Percentiles rank a stretch among this genome's conserved stretches.
These are phyloP conservation scores for Podargus strigoides DNA, from an alignment of 2,797 vertebrate genomes.

Conservation along the genomic window DNA sequence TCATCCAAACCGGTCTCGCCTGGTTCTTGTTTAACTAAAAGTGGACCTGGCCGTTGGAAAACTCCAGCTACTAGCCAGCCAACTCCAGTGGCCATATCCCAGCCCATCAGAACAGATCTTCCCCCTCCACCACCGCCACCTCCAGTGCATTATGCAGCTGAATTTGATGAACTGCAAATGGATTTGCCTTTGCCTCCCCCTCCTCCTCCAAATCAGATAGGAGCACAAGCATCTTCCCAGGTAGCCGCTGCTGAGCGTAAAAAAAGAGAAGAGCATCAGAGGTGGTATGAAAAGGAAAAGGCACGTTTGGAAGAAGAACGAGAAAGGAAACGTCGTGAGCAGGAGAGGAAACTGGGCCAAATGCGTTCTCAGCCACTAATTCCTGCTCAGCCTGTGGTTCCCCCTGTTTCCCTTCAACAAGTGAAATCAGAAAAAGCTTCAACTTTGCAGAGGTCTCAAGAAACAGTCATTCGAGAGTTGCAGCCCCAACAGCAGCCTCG, in stretches of 20 bases:
- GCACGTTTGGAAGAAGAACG: slow-evolving; percentile 95
- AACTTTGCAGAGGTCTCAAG: slow-evolving; percentile 82
- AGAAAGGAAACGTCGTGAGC: slow-evolving; percentile 91
- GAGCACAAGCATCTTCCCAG: slow-evolving; percentile 68
- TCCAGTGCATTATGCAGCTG: slow-evolving; percentile 74
- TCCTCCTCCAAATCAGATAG: slow-evolving; percentile 70
- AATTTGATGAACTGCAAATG: slow-evolving; percentile 76
- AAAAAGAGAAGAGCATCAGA: slow-evolving; percentile 95
- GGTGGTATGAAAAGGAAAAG: slow-evolving; percentile 99
- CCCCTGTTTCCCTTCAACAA: slow-evolving; percentile 72
- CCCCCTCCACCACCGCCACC: slow-evolving; percentile 79
- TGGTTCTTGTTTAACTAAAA: slow-evolving; percentile 86
- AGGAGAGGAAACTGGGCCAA: slow-evolving; percentile 93
- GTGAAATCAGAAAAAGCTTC: slow-evolving; percentile 85
- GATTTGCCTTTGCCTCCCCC: slow-evolving; percentile 80
- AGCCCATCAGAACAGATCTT: slow-evolving; percentile 77
- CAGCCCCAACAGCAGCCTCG: slow-evolving; percentile 96
- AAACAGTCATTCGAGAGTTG: slow-evolving; percentile 94
- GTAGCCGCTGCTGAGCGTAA: slow-evolving; percentile 82
- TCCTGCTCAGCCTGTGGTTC: slow-evolving; percentile 69
- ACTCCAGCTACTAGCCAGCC: slow-evolving; percentile 80
- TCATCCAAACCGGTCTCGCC: slow-evolving; percentile 78
- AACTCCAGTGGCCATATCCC: slow-evolving; percentile 70
- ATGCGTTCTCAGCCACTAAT: slow-evolving; percentile 83
- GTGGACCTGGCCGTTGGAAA: slow-evolving; percentile 94